Conservation (phyloP, 2,797 vertebrate genomes). For the Muscicapa comitata region DNA sequence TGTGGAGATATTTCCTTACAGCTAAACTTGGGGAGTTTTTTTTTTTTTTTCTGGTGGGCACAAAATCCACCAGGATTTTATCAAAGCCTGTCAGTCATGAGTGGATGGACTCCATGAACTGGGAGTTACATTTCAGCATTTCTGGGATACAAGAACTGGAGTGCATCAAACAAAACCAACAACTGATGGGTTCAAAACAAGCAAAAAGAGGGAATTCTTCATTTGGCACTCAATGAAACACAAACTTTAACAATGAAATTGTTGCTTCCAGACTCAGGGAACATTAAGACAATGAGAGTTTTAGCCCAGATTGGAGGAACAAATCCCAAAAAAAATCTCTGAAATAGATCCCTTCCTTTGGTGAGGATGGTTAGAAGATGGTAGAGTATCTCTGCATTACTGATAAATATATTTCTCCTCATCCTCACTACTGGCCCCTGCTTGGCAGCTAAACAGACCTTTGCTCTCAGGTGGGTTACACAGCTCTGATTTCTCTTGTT, state of each 20-base stretch:
- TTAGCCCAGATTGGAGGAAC: neutral
- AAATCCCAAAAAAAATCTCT: neutral
- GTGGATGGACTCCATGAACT: neutral
- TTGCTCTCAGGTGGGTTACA: neutral
- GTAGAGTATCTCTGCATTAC: accelerated
- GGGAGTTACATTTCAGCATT: neutral
- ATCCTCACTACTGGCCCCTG: neutral
- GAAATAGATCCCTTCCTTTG: neutral
- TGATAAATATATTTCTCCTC: neutral
- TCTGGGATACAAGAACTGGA: neutral
- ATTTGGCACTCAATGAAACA: neutral
- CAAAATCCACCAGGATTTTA: neutral
- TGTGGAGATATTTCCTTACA: neutral
- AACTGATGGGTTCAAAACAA: neutral
- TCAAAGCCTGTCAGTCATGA: neutral
- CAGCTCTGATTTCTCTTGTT: neutral
- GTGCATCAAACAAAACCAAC: neutral
- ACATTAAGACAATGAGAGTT: neutral
- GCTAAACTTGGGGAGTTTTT: neutral
- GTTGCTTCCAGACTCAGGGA: neutral
- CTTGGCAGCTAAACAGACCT: neutral
- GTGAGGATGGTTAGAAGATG: no score
- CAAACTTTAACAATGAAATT: neutral
- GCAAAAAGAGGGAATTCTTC: neutral
- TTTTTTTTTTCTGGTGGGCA: neutral